A percentile compares a stretch with the other conserved stretches of the same genome.
phyloP scores from a whole-genome alignment of 2,113 vertebrate species.

The chimpanzee (Pan troglodytes) region NHGRI_mPanTro3-v2.1_pri NC_072398.2:129391501-129392000 shows the following conservation, averaged over 20 bases:
- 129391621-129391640: not conserved
- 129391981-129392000: not conserved
- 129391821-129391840: not conserved
- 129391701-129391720: not conserved
- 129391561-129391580: accelerated
- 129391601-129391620: not conserved
- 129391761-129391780: not conserved
- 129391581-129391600: not conserved
- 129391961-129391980: not conserved
- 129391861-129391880: not conserved
- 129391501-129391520: not conserved
- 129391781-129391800: not conserved
- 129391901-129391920: not conserved
- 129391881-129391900: not conserved
- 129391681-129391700: not conserved
- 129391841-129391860: not conserved
- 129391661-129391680: not conserved
- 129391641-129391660: not conserved
- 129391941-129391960: not conserved
- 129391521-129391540: not conserved
- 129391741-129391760: not conserved
- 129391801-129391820: not conserved
- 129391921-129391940: not conserved
- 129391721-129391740: not conserved
- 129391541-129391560: not conserved